Evolutionary conservation across 2,888 invertebrate genomes (phyloP).

Genomic region (Bembecia ichneumoniformis): DNA sequence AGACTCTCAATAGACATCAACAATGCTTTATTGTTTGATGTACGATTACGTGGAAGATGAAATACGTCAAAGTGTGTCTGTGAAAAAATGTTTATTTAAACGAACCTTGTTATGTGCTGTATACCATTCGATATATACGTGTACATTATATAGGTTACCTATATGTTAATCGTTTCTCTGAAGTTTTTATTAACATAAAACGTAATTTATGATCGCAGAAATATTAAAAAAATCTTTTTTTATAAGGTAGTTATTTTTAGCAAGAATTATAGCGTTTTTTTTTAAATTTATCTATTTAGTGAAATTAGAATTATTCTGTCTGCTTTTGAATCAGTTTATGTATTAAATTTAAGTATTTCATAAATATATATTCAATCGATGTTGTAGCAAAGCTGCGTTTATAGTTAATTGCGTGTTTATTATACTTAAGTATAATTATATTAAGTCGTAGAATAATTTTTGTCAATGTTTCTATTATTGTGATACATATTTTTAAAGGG

Average conservation of each 20-base stretch:
- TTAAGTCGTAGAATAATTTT: slow-evolving; percentile 1
- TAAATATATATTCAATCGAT: background rate
- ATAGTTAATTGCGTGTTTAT: background rate
- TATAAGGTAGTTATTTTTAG: no score
- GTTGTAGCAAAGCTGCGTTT: slow-evolving; percentile 4
- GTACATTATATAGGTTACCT: no score
- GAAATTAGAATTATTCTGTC: no score
- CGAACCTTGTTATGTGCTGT: background rate
- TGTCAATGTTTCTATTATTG: slow-evolving; percentile 7
- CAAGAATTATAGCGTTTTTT: no score
- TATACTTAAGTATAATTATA: slow-evolving; percentile 3
- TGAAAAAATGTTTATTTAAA: background rate
- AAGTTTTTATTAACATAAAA: no score
- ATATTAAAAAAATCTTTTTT: no score
- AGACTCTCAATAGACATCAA: background rate
- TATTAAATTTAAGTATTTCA: no score
- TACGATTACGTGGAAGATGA: background rate
- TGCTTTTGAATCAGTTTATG: no score
- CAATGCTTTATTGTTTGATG: background rate
- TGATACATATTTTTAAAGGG: slow-evolving; percentile 21
- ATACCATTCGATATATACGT: background rate
- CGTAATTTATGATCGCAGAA: no score
- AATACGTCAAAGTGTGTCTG: background rate
- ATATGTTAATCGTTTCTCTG: no score
- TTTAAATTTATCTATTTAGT: no score